A percentile compares a stretch with the other conserved stretches of the same genome.
phyloP scores from a whole-genome alignment of 2,888 invertebrate genomes.

The Buathra laborator region DNA sequence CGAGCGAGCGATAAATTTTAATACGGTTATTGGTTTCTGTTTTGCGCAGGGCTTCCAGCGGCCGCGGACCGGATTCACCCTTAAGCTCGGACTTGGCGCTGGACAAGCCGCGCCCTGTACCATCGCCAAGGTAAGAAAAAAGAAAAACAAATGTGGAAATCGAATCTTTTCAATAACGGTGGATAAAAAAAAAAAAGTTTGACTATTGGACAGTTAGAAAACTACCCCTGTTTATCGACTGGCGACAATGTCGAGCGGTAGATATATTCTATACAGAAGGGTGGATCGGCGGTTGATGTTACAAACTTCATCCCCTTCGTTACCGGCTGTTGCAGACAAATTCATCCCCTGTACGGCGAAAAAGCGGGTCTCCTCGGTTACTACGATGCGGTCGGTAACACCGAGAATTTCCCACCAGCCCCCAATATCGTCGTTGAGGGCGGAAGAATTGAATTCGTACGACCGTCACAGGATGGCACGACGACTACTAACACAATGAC shows the following conservation, averaged over 20 bases:
- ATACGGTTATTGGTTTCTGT: conserved; percentile 30
- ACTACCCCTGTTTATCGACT: conserved; percentile 67
- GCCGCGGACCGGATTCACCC: conserved; percentile 82
- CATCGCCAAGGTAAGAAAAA: conserved; percentile 82
- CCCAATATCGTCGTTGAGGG: conserved; percentile 86
- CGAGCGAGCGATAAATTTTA: conserved; percentile 10
- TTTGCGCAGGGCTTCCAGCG: conserved; percentile 82
- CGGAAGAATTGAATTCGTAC: conserved; percentile 86
- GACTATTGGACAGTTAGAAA: no score
- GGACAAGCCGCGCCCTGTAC: conserved; percentile 82
- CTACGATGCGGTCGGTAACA: conserved; percentile 83
- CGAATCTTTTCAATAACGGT: background rate
- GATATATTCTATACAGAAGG: background rate
- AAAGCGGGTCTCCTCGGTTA: conserved; percentile 84
- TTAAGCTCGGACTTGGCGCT: conserved; percentile 81
- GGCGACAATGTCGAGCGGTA: background rate
- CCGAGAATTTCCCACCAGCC: conserved; percentile 83
- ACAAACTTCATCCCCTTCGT: conserved; percentile 62
- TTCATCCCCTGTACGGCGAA: conserved; percentile 84
- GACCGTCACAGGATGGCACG: conserved; percentile 84
- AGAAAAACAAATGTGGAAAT: background rate
- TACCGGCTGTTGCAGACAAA: conserved; percentile 84
- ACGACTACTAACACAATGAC: conserved; percentile 77
- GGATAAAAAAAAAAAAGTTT: background rate
- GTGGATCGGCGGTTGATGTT: background rate